Evolutionary conservation across 2,797 vertebrate genomes (phyloP), one percentile per base, ranked within the genome.

Genomic region (Jordanella pulchra): DNA sequence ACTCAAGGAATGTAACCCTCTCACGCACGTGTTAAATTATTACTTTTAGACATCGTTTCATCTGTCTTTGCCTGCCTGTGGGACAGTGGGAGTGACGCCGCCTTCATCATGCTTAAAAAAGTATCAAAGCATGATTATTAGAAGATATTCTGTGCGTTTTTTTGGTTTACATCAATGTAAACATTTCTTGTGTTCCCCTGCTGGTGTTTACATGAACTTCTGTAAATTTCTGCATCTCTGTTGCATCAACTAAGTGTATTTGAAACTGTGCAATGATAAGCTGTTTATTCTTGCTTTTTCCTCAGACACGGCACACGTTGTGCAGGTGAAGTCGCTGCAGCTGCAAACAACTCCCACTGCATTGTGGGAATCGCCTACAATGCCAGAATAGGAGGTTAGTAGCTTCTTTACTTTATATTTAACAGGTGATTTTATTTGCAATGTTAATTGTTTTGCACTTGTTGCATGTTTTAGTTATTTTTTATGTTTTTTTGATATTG

Each of bases 331-430:
- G 98, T 99, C 77, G 97, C 97, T 79, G 97, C 97, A 42, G 95
- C 97, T 1, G 98, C 98, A 86, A 99, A 99, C 94, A 99, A 99
- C 93, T 97, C 97, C 32, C 96, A 98, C 78, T 99, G 97, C 93
- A 97, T 97, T 74, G 97, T 99, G 74, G 98, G 98, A 88, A 98
- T 99, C 54, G 97, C 98, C 86, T 99, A 97, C 90, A 98, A 99
- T 51, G 97, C 98, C 89, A 96, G 90, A 93, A 99, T 99, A 72
- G 98, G 98, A 94, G 98, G 98, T 98, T 92, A 90, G 95, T 87
- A 60, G 82, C 28, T 75, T 28, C 32, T 30, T 65, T 30, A 54
- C 35, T 75, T 69, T 69, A 3, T 23, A 60, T 72, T 66, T 50
- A 58, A 14, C 28, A 23, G 9, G 32, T 50, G 45, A 12, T 32